Percentiles rank a stretch among this genome's conserved stretches.
Evolutionary conservation across 2,888 invertebrate species (phyloP).

Genomic region (Drosophila leonis): DNA sequence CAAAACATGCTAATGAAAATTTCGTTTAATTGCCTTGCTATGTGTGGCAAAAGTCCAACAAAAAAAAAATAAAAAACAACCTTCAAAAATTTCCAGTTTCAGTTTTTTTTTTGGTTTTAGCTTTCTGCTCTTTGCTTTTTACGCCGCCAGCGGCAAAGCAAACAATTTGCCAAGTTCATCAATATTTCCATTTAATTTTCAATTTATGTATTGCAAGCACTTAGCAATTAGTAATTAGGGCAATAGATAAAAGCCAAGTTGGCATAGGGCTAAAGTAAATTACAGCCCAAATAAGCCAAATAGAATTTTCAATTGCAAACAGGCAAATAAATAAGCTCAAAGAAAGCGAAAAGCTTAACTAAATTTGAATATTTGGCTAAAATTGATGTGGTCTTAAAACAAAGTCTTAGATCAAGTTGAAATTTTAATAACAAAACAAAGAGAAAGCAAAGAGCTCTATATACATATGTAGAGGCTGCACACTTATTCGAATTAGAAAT

Average conservation of each 20-base stretch:
- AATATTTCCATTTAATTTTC: constrained; percentile 45
- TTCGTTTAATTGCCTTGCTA: constrained; percentile 64
- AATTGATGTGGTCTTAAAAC: neutral
- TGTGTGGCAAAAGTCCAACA: constrained; percentile 18
- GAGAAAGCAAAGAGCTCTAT: neutral
- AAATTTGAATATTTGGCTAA: neutral
- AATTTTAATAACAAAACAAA: neutral
- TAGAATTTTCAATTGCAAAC: neutral
- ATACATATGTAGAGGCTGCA: no score
- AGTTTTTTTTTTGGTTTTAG: neutral
- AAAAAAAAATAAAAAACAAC: constrained; percentile 39
- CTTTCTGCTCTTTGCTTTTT: neutral
- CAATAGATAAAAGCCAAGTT: constrained; percentile 37
- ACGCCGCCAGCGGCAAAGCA: constrained; percentile 12
- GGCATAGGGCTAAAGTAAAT: constrained; percentile 10
- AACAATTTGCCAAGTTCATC: constrained; percentile 53
- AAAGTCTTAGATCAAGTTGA: neutral
- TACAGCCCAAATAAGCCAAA: neutral
- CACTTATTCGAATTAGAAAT: neutral
- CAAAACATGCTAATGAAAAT: constrained; percentile 44
- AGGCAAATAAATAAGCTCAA: neutral
- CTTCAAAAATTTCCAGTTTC: constrained; percentile 48
- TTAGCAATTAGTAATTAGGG: constrained; percentile 41
- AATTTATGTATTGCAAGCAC: constrained; percentile 19
- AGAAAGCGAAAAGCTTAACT: neutral